Base-by-base conservation (phyloP, 1,140 invertebrate species). In the Calosoma granatense region DNA sequence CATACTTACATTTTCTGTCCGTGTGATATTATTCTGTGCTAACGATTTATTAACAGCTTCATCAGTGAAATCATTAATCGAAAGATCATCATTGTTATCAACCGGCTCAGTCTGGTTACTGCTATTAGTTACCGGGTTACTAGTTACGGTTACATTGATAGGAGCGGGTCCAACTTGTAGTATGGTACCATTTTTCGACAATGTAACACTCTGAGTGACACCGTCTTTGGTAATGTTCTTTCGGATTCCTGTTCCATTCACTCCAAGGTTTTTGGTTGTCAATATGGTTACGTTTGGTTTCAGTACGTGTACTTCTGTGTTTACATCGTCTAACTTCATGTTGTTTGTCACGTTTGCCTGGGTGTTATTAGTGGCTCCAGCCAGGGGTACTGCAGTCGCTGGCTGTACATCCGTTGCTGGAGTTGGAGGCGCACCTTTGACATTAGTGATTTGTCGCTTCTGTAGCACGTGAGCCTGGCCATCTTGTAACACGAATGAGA, bases 1-100 rank as follows among this genome's bases (percentile, higher is more conserved):
- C n/a, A n/a, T n/a, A n/a, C 56, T 64, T 61, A 65, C 64, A 12
- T 56, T 65, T 47, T 72, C 65, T 1, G 64, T 71, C 23, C 67
- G 70, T 1, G 73, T 78, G 22, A 79, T 76, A 47, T 79, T 78
- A 56, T 80, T 70, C 17, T 75, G 64, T 0, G 60, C 52, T 14
- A 80, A 59, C 0, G 74, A 76, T 17, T 70, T 72, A 9, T 76
- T 60, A 20, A 65, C 56, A 9, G 54, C 41, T n/a, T 72, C 70
- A 0, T 61, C 23, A 0, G 68, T 60, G 26, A 75, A 75, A 36
- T 72, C 72, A 39, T 54, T 67, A 20, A 74, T 71, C 0, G 69
- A 67, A 41, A 72, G 69, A n/a, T 74, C 73, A 1, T 67, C 65
- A 22, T 60, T 61, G 23, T 65, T 63, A 4, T 51, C 57, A 9